Evolutionary conservation across 2,888 invertebrate genomes (phyloP).

Genomic region (Acleris laterana): DNA sequence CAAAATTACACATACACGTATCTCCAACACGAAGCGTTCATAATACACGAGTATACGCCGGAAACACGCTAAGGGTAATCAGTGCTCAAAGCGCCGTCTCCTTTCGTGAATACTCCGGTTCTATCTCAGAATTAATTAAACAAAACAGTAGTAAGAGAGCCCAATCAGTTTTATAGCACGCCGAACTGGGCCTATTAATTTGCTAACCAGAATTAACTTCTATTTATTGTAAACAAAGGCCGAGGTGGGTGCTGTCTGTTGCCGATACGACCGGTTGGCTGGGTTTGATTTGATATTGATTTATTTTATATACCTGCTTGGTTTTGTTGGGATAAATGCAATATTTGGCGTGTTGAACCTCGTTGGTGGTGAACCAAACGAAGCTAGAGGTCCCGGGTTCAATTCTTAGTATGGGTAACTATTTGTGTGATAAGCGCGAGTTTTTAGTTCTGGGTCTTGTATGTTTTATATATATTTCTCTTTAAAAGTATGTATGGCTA

Average conservation of each 20-base stretch:
- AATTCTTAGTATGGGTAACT: too few species aligned
- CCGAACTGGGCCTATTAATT: constrained; percentile 42
- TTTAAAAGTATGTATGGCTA: too few species aligned
- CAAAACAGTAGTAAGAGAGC: constrained; percentile 44
- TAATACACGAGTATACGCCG: constrained; percentile 3
- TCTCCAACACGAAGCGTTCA: neutral
- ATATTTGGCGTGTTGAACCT: too few species aligned
- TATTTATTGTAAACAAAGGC: constrained; percentile 34
- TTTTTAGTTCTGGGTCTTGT: too few species aligned
- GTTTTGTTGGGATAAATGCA: neutral
- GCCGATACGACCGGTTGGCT: neutral
- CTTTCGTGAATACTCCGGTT: constrained; percentile 9
- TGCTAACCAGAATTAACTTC: constrained; percentile 31
- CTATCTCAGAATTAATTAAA: constrained; percentile 44
- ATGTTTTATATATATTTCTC: too few species aligned
- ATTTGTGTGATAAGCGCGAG: too few species aligned
- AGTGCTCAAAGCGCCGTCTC: constrained; percentile 18
- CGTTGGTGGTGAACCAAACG: too few species aligned
- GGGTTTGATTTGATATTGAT: constrained; percentile 1
- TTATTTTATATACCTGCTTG: neutral
- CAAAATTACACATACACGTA: neutral
- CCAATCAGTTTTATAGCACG: constrained; percentile 45
- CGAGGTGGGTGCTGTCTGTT: constrained; percentile 21
- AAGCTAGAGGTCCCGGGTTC: too few species aligned
- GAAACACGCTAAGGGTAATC: constrained; percentile 21